Evolutionary conservation across 2,888 invertebrate genomes (phyloP), one percentile per base, ranked within the genome.

Genomic region (Spilarctia lutea): DNA sequence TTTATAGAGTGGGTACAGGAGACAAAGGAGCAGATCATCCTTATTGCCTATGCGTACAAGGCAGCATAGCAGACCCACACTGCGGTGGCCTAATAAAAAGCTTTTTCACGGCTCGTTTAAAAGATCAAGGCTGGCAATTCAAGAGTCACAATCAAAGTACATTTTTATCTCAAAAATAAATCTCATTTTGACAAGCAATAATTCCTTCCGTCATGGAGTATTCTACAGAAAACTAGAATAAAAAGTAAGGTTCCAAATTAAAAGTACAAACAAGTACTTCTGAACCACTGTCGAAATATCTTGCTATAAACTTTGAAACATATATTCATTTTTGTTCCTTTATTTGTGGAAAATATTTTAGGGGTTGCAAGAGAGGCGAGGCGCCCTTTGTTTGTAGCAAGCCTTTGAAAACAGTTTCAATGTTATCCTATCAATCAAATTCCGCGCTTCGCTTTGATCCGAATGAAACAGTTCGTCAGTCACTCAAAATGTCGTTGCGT

Each of bases 401-500:
- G 68, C 30, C 67, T 48, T 68, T 45, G 11, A 48, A 68, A 42
- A 68, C 68, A 48, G 45, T 68, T 45, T 7, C 27, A 13, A 68
- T 30, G 45, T 68, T 68, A 68, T 48, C 68, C 48, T 68, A 68
- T 68, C 68, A 68, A 68, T 68, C 68, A 68, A 68, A 68, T 27
- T 68, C 30, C 48, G 48, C 11, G 33, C 11, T 68, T 48, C 48
- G 33, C 33, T 68, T 68, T 30, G 18, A 30, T 48, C 20, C 68
- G 30, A 35, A 24, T 27, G 39, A 45, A 67, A 67, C 67, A 45
- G 6, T 39, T 48, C 48, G 45, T 33, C 48, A 48, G 20, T 48
- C 33, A 68, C 13, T 48, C 68, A 68, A 68, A 48, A 8, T 33
- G 24, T 65, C 63, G 45, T 63, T 30, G 30, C 30, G 27, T 27